phyloP scores from a whole-genome alignment of 2,113 vertebrate genomes.

The Hyla sarda region DNA sequence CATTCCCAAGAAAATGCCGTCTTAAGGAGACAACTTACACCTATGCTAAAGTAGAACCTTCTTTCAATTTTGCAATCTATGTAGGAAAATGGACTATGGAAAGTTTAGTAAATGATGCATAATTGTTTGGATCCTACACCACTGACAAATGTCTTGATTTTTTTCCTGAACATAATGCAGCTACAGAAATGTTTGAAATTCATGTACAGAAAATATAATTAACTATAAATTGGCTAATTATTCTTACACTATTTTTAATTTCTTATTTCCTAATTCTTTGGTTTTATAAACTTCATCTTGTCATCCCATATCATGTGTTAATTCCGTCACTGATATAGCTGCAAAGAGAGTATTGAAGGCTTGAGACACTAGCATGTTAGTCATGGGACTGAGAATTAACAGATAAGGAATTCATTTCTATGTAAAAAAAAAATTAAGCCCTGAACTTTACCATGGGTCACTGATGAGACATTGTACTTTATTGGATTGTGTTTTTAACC shows the following conservation, averaged over 20 bases:
- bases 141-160: not conserved
- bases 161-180: not conserved
- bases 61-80: too few relatives aligned
- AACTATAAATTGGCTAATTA: too few relatives aligned
- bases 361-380: constrained; percentile 44
- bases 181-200: not conserved
- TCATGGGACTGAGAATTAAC: constrained; percentile 55
- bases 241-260: not conserved
- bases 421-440: constrained; percentile 42
- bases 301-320: constrained; percentile 45
- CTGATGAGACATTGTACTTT: constrained; percentile 14
- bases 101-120: not conserved
- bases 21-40: too few relatives aligned
- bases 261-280: not conserved
- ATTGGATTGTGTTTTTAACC: constrained; percentile 33
- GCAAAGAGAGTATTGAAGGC: not conserved
- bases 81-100: not conserved
- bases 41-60: too few relatives aligned
- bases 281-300: not conserved
- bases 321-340: not conserved
- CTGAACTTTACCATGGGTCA: constrained; percentile 53
- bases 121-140: not conserved
- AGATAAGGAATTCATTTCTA: constrained; percentile 47
- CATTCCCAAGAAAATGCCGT: too few relatives aligned
- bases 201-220: too few relatives aligned